These are phyloP conservation scores for Orchestia grillus DNA, from an alignment of 1,140 invertebrate genomes.

Conservation along the genomic window DNA sequence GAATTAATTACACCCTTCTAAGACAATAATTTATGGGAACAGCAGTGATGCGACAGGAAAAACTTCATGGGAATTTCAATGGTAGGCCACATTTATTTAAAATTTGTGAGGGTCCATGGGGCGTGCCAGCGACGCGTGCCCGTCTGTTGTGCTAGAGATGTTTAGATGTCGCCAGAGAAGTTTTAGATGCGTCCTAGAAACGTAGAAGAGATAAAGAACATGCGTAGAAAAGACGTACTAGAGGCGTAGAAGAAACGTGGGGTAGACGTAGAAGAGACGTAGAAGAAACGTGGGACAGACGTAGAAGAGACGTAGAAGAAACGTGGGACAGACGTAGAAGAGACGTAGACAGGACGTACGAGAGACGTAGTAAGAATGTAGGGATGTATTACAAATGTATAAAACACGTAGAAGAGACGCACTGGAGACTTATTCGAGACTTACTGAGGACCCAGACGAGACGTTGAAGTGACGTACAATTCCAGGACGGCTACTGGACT, in stretches of 20 bases:
- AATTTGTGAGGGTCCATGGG: too few relatives aligned
- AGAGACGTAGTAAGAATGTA: background rate
- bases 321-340: background rate
- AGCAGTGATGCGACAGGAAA: too few relatives aligned
- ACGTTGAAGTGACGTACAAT: background rate
- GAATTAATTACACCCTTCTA: too few relatives aligned
- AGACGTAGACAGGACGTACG: background rate
- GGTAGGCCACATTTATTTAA: too few relatives aligned
- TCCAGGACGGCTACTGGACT: background rate
- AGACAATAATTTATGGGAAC: too few relatives aligned
- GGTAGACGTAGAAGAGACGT: background rate
- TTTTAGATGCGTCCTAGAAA: background rate
- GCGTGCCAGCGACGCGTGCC: too few relatives aligned
- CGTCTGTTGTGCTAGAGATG: too few relatives aligned
- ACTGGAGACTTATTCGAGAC: too few relatives aligned
- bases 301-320: background rate
- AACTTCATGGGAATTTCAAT: too few relatives aligned
- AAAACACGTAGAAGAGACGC: too few relatives aligned
- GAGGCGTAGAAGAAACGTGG: background rate
- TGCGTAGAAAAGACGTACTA: background rate
- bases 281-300: background rate
- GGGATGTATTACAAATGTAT: too few relatives aligned
- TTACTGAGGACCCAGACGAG: background rate
- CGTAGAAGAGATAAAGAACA: background rate
- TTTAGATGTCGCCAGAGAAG: too few relatives aligned